A percentile compares a stretch with the other conserved stretches of the same genome.
Conservation (phyloP, 2,888 invertebrate genomes). For the Belgica antarctica region DNA sequence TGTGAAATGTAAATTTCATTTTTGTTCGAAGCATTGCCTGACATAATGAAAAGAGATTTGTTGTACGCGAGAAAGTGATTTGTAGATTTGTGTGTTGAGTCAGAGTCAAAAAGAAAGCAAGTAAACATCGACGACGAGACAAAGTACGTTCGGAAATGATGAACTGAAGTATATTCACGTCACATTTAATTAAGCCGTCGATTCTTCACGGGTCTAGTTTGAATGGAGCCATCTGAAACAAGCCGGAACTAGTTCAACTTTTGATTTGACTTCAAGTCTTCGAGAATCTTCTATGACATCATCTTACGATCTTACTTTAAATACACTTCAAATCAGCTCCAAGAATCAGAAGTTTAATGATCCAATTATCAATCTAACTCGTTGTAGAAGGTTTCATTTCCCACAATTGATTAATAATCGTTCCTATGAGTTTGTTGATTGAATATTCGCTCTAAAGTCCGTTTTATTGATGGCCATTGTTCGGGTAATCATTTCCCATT, state of each 20-base stretch:
- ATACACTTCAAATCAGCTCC: too few relatives aligned
- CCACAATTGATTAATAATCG: too few relatives aligned
- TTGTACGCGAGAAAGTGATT: not conserved
- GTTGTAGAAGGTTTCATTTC: too few relatives aligned
- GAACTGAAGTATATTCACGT: not conserved
- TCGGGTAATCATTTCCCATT: not conserved
- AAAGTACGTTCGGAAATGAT: not conserved
- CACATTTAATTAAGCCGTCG: constrained; percentile 10
- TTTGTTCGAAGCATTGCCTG: not conserved
- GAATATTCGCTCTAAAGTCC: not conserved
- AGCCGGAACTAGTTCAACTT: too few relatives aligned
- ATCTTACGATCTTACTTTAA: too few relatives aligned
- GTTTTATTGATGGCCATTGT: constrained; percentile 16
- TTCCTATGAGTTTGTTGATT: not conserved
- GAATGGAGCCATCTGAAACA: too few relatives aligned
- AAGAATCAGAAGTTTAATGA: too few relatives aligned
- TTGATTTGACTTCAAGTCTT: too few relatives aligned
- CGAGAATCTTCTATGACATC: too few relatives aligned
- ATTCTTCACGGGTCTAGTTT: not conserved
- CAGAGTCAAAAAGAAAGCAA: not conserved
- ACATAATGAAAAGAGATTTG: constrained; percentile 14
- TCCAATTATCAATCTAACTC: too few relatives aligned
- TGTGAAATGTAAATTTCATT: constrained; percentile 1
- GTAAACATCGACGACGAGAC: not conserved
- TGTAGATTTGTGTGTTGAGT: not conserved